Base-by-base conservation (phyloP, 2,797 vertebrate species). In the Phoxinus dragarum region DNA sequence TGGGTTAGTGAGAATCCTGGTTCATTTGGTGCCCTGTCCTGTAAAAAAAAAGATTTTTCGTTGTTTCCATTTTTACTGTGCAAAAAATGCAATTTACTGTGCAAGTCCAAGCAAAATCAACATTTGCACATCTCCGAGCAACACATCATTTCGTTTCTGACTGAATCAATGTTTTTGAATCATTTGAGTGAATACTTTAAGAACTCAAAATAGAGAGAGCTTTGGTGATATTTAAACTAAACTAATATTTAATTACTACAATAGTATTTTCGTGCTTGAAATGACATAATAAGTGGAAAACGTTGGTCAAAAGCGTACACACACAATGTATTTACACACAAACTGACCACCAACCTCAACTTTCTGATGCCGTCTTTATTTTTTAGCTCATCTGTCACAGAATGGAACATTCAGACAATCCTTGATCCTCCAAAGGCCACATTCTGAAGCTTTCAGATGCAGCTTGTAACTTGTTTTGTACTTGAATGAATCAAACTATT, bases 1-100 rank as follows among this genome's bases (percentile, higher is more conserved):
- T 97, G 94, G 98, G 98, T 99, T 93, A 91, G 94, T 76, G 16
- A 81, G 23, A 10, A 11, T 52, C 5, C 56, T 72, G 42, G 42
- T 69, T 69, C 21, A 69, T 40, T 40, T 23, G 19, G 36, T 40
- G 21, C 3, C 34, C 34, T 74, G 44, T n/a, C 23, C 31, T 52
- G 17, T 12, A 61, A 27, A 61, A 14, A 56, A 11, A 0, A 23
- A 1, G 4, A 23, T n/a, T n/a, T 59, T 59, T 59, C 9, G 0
- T 59, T n/a, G 23, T n/a, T 59, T 7, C 11, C 38, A 44, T 44
- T 72, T 42, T 27, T 8, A n/a, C 6, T 27, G 12, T 72, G 23
- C 23, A 0, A 44, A 72, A 42, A 71, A 27, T 27, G 27, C 27
- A 27, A 27, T 27, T 27, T 27, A 27, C 27, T 27, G 27, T n/a